Conservation (phyloP, 1,140 invertebrate genomes). For the Elymnias hypermnestra region DNA sequence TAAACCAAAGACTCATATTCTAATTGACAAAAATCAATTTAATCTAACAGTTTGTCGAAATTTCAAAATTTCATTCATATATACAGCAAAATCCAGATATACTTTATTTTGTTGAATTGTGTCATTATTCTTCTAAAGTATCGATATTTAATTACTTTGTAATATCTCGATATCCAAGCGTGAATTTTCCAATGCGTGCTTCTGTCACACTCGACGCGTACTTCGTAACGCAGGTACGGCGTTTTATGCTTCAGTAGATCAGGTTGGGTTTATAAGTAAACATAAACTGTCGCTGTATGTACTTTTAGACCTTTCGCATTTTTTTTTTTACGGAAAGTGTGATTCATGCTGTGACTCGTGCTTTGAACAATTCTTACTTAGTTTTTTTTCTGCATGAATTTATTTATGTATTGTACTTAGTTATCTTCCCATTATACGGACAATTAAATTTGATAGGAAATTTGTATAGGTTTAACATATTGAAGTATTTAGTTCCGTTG, state of each 20-base stretch:
- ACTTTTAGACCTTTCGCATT: not conserved
- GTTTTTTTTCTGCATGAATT: not conserved
- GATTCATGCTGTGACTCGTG: constrained; percentile 1
- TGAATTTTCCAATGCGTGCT: constrained; percentile 17
- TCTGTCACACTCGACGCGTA: constrained; percentile 23
- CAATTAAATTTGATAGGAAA: too few species aligned
- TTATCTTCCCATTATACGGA: too few species aligned
- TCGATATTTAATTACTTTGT: too few species aligned
- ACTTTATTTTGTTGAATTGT: too few species aligned
- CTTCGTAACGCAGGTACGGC: constrained; percentile 2
- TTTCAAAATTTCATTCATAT: too few species aligned
- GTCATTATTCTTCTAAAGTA: too few species aligned
- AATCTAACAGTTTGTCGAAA: not conserved
- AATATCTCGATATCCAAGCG: constrained; percentile 24
- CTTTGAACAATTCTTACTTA: not conserved
- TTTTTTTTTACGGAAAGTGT: not conserved
- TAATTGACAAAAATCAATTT: too few species aligned
- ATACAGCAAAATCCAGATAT: too few species aligned
- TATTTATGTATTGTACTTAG: not conserved
- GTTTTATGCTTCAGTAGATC: constrained; percentile 9
- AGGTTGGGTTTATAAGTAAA: constrained; percentile 2
- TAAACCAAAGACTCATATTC: too few species aligned
- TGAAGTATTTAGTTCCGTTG: too few species aligned
- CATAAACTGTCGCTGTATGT: not conserved
- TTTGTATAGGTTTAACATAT: too few species aligned